A percentile compares a stretch with the other conserved stretches of the same genome.
phyloP scores from a whole-genome alignment of 2,797 vertebrate species.

The Eulemur rubriventer region DNA sequence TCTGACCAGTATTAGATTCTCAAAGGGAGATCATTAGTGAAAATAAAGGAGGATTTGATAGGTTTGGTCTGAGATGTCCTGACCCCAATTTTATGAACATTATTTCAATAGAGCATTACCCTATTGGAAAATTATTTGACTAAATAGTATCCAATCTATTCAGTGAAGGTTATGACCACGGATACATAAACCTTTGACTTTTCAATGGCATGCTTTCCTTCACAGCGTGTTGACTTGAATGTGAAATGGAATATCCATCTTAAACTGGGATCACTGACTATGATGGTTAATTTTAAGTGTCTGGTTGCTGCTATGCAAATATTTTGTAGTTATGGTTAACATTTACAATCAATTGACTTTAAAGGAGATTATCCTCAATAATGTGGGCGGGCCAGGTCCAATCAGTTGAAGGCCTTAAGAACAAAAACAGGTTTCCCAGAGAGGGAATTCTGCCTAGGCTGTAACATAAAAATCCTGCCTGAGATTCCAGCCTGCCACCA shows the following conservation, averaged over 20 bases:
- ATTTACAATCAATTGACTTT: neutral
- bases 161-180: neutral
- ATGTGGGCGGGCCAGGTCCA: neutral
- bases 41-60: constrained; percentile 27
- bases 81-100: neutral
- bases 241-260: neutral
- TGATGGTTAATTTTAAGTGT: neutral
- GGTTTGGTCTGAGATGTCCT: neutral
- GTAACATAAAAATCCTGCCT: neutral
- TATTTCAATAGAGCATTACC: constrained; percentile 7
- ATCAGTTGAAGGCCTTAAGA: neutral
- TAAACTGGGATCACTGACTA: neutral
- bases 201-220: neutral
- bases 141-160: neutral
- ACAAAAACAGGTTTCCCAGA: neutral
- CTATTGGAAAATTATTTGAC: neutral
- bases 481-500: neutral
- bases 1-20: constrained; percentile 21
- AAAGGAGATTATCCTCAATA: neutral
- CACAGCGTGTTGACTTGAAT: neutral
- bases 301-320: neutral
- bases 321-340: neutral
- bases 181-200: neutral
- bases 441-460: neutral
- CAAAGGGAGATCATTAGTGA: neutral